These are phyloP conservation scores for Tokudaia tokunoshimensis DNA, from an alignment of 2,797 vertebrate genomes.

Conservation along the genomic window DNA sequence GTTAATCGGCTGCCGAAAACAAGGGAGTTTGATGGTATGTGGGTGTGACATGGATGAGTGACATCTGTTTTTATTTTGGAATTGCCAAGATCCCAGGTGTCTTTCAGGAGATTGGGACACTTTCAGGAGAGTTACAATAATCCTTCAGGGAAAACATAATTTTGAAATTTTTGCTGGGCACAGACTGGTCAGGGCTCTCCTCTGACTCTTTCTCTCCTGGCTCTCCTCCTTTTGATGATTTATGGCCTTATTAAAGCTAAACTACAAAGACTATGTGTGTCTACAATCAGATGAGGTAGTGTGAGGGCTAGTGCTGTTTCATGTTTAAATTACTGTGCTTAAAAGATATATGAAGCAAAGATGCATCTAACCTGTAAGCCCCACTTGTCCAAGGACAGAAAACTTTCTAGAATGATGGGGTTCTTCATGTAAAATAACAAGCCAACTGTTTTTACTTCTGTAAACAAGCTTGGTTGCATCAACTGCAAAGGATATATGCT, in stretches of 20 bases:
- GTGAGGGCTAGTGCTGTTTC: neutral
- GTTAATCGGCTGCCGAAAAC: neutral
- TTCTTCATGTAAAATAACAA: neutral
- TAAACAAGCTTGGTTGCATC: neutral
- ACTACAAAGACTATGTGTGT: neutral
- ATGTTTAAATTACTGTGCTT: neutral
- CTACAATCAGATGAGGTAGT: neutral
- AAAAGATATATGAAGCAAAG: neutral
- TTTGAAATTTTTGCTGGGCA: neutral
- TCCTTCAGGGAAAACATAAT: neutral
- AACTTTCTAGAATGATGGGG: neutral
- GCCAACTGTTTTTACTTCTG: neutral
- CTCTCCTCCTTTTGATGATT: neutral
- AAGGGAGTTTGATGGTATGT: neutral
- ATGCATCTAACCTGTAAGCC: neutral
- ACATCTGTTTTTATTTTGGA: neutral
- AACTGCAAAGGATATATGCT: neutral
- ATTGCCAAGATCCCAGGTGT: neutral
- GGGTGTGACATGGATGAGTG: neutral
- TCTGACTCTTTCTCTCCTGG: neutral
- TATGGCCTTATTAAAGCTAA: conserved; percentile 15
- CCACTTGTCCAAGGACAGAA: neutral
- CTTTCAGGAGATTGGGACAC: neutral
- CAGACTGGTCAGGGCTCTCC: neutral
- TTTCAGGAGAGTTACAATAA: no score